Conservation (phyloP, 2,797 vertebrate species). For the Neoniphon sammara region DNA sequence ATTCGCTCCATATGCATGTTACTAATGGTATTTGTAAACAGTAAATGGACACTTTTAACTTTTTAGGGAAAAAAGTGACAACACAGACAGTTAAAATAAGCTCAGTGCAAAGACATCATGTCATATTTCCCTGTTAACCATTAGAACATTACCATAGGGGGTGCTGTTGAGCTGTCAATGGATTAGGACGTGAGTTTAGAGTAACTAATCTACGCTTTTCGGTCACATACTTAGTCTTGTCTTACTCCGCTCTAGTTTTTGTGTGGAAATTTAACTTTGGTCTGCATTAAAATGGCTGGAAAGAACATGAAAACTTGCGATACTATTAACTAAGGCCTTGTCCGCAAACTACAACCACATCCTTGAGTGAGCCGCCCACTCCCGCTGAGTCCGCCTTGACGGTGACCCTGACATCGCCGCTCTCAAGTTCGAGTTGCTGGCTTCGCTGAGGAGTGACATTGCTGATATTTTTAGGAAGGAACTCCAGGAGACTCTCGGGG, state of each 20-base stretch:
- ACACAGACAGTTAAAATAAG: too few relatives aligned
- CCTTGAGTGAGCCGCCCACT: background rate
- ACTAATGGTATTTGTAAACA: too few relatives aligned
- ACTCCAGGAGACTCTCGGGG: constrained; percentile 8
- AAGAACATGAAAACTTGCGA: background rate
- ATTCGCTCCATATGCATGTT: too few relatives aligned
- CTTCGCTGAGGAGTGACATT: constrained; percentile 21
- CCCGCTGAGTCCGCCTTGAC: background rate
- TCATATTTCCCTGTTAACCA: too few relatives aligned
- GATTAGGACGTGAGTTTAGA: constrained; percentile 10
- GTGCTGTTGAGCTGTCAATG: constrained; percentile 12
- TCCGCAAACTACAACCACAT: background rate
- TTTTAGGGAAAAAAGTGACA: too few relatives aligned
- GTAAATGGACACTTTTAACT: too few relatives aligned
- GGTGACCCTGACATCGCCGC: background rate
- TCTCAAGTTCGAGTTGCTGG: constrained; percentile 21
- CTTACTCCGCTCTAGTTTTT: background rate
- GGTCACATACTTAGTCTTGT: background rate
- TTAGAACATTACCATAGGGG: too few relatives aligned
- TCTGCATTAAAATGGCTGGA: constrained; percentile 13
- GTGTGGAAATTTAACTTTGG: background rate
- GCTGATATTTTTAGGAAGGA: constrained; percentile 33
- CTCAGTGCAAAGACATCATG: too few relatives aligned
- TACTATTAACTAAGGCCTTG: constrained; percentile 17
- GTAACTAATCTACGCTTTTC: background rate